These are phyloP conservation scores for Oscheius sp. DNA, from an alignment of 2,888 invertebrate species.

Conservation along the genomic window DNA sequence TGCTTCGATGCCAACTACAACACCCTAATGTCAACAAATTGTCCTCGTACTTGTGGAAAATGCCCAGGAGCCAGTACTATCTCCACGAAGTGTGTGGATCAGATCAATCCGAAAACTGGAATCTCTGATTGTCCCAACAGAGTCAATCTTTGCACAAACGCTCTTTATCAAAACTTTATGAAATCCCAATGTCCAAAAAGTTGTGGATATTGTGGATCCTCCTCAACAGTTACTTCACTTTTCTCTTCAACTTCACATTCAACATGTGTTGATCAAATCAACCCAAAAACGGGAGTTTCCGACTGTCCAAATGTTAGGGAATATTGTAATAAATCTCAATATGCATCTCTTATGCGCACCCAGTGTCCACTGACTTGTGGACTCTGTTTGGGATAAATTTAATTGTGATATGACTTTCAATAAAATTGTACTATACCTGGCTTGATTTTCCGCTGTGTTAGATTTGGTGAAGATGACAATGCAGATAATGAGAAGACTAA, in stretches of 20 bases:
- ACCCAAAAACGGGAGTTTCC: background rate
- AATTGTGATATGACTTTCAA: background rate
- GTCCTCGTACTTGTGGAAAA: background rate
- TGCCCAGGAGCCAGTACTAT: background rate
- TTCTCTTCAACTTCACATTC: too few species aligned
- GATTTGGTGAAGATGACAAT: background rate
- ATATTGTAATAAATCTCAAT: background rate
- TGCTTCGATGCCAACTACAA: conserved; percentile 3
- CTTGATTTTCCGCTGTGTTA: background rate
- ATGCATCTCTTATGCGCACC: background rate
- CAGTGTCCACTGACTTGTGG: conserved; percentile 2
- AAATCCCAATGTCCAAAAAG: conserved; percentile 5
- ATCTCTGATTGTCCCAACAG: background rate
- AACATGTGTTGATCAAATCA: conserved; percentile 3
- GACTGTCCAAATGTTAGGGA: background rate
- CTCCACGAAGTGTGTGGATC: background rate
- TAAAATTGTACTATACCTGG: background rate
- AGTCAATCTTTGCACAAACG: background rate
- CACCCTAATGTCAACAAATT: background rate
- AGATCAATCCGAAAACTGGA: too few species aligned
- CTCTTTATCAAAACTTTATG: background rate
- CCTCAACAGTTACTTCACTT: background rate
- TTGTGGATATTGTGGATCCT: background rate
- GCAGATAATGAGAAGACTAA: background rate
- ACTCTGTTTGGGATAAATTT: background rate